Evolutionary conservation across 2,113 vertebrate genomes (phyloP).

Genomic region (Silurus glanis): DNA sequence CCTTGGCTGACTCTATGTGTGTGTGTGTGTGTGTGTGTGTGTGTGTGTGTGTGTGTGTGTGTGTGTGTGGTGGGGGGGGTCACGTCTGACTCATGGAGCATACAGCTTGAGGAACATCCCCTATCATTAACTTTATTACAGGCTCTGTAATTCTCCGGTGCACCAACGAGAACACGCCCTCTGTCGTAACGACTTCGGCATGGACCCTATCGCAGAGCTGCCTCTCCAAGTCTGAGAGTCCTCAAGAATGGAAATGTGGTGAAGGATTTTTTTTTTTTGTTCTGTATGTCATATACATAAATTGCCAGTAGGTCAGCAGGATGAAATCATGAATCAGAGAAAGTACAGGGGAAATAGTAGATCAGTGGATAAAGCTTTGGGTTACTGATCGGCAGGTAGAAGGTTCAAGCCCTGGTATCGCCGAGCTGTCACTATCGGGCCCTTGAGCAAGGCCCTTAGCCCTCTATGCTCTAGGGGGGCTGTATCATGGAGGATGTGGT

Average conservation of each 20-base stretch:
- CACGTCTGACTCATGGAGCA: slow-evolving; percentile 11
- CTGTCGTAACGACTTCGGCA: background rate
- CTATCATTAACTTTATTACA: slow-evolving; percentile 28
- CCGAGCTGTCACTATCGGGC: too few relatives aligned
- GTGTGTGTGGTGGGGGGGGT: background rate
- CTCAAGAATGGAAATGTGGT: too few relatives aligned
- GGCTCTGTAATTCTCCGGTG: background rate
- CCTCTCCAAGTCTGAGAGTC: background rate
- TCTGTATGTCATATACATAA: too few relatives aligned
- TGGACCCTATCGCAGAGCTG: background rate
- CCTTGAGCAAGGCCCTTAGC: too few relatives aligned
- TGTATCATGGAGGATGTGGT: too few relatives aligned
- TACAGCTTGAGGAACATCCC: slow-evolving; percentile 9
- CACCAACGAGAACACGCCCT: background rate
- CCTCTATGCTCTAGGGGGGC: too few relatives aligned
- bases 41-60: slow-evolving; percentile 27
- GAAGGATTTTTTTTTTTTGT: background rate
- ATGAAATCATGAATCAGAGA: slow-evolving; percentile 19
- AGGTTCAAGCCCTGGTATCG: too few relatives aligned
- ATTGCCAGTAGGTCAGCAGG: background rate
- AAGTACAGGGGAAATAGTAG: background rate
- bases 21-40: slow-evolving; percentile 33
- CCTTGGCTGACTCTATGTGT: slow-evolving; percentile 23
- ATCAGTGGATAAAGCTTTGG: too few relatives aligned
- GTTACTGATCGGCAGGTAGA: too few relatives aligned